Percentiles rank a stretch among this genome's conserved stretches.
Evolutionary conservation across 37 sponge, comb jelly and placozoan species (phyloP).

Genomic region (Ianthella basta): DNA sequence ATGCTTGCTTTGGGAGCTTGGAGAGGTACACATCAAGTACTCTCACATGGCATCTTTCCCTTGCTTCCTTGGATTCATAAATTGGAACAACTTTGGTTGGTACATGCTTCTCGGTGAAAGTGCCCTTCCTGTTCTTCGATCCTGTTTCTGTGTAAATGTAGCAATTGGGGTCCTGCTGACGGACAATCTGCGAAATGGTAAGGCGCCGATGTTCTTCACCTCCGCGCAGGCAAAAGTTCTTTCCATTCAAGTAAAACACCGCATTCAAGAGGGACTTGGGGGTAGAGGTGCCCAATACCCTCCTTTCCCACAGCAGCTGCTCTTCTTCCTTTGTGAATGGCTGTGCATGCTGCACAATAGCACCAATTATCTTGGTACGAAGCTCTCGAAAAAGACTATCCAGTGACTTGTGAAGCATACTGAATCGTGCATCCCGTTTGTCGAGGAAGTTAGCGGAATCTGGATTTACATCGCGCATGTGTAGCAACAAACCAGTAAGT

Average conservation of each 20-base stretch:
- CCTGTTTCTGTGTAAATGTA: too few species aligned
- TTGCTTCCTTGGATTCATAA: slow-evolving; percentile 28
- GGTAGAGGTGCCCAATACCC: neutral
- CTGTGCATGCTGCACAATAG: neutral
- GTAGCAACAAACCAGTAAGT: neutral
- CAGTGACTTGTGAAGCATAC: neutral
- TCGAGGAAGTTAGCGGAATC: neutral
- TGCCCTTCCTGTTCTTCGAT: too few species aligned
- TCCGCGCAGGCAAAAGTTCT: slow-evolving; percentile 12
- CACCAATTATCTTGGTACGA: neutral
- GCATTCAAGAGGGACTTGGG: neutral
- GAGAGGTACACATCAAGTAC: slow-evolving; percentile 36
- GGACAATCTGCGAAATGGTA: neutral
- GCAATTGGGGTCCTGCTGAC: neutral
- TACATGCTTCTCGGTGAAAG: too few species aligned
- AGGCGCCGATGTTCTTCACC: slow-evolving; percentile 22
- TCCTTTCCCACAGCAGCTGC: slow-evolving; percentile 18
- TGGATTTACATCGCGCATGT: neutral
- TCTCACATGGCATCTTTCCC: slow-evolving; percentile 14
- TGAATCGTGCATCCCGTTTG: neutral
- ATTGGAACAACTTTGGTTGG: neutral
- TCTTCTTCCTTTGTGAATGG: slow-evolving; percentile 2
- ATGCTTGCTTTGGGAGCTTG: slow-evolving; percentile 24
- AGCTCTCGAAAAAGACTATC: neutral
- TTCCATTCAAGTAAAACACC: slow-evolving; percentile 27